Conservation (phyloP, 2,888 invertebrate species). For the Coelogynopora nodosa region DNA sequence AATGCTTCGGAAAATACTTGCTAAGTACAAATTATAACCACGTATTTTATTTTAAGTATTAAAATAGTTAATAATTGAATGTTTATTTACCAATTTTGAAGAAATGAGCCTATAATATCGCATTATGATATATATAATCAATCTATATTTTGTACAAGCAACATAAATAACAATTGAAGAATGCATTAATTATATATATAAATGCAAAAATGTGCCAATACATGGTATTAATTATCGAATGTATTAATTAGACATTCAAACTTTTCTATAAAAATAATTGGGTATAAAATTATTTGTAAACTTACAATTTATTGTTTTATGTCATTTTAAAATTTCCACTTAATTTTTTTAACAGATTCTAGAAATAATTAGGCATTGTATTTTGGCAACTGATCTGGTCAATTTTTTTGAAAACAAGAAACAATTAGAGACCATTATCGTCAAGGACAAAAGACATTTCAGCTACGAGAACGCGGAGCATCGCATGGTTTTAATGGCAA, state of each 20-base stretch:
- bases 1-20: background rate
- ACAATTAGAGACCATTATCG: constrained; percentile 67
- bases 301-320: too few relatives aligned
- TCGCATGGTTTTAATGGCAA: constrained; percentile 70
- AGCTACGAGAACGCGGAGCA: background rate
- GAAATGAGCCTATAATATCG: too few relatives aligned
- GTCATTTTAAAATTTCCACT: too few relatives aligned
- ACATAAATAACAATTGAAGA: background rate
- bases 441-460: background rate
- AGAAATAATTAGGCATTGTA: background rate
- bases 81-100: too few relatives aligned
- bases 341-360: background rate
- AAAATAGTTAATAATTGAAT: too few relatives aligned
- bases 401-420: constrained; percentile 63
- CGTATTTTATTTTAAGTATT: background rate
- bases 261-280: too few relatives aligned
- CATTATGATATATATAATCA: background rate
- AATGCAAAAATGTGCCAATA: background rate
- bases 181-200: background rate
- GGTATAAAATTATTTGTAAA: too few relatives aligned
- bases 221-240: background rate
- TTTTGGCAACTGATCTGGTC: background rate
- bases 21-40: background rate
- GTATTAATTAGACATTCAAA: background rate
- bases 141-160: background rate